Conservation (phyloP, 1,140 invertebrate species). For the Caenorhabditis remanei region DNA sequence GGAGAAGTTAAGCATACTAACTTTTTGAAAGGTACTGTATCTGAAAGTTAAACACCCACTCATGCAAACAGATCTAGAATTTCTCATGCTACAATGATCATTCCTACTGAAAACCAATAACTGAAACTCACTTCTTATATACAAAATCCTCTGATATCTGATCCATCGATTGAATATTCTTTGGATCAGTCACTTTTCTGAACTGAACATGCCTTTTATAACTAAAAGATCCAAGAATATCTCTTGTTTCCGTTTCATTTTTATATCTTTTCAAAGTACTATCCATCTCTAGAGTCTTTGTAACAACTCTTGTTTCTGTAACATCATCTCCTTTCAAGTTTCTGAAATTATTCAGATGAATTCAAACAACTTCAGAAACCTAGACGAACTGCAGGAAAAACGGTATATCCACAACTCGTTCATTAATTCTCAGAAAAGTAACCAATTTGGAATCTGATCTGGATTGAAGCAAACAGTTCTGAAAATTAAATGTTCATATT, state of each 20-base stretch:
- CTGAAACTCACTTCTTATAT: conserved; percentile 12
- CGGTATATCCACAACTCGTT: conserved; percentile 16
- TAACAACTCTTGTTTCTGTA: not conserved
- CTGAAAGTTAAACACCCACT: no score
- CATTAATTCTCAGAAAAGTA: not conserved
- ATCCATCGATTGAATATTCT: not conserved
- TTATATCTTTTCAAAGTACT: not conserved
- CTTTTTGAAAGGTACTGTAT: no score
- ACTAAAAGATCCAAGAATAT: not conserved
- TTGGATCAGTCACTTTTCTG: conserved; percentile 14
- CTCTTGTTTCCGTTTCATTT: conserved; percentile 1
- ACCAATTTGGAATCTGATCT: not conserved
- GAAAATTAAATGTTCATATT: not conserved
- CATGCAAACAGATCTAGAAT: no score
- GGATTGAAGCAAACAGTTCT: conserved; percentile 19
- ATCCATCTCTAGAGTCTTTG: not conserved
- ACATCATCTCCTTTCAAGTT: not conserved
- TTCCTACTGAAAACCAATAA: no score
- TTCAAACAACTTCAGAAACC: not conserved
- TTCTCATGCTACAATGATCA: no score
- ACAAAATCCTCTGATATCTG: conserved; percentile 40
- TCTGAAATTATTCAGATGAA: not conserved
- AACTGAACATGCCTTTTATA: conserved; percentile 18
- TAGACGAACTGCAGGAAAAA: not conserved
- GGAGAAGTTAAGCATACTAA: no score